phyloP scores from a whole-genome alignment of 2,797 vertebrate species.

The Coregonus suidteri region DNA sequence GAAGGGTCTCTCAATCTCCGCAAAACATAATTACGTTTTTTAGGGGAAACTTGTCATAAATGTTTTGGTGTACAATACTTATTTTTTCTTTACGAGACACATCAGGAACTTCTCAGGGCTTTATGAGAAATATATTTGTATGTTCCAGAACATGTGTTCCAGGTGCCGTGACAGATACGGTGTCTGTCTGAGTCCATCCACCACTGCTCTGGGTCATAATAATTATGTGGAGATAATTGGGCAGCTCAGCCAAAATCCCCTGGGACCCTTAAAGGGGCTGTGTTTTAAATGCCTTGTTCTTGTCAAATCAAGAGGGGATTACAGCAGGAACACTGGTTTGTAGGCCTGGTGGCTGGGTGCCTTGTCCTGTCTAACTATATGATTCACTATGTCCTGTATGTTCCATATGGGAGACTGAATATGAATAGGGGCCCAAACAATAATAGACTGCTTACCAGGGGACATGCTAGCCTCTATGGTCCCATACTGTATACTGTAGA shows the following conservation, averaged over 20 bases:
- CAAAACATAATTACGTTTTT: conserved; percentile 33
- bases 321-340: neutral
- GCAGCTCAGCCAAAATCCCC: conserved; percentile 5
- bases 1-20: conserved; percentile 43
- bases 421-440: no score
- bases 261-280: neutral
- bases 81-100: conserved; percentile 55
- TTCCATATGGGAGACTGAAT: no score
- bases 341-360: neutral
- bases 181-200: conserved; percentile 24
- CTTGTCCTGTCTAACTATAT: neutral
- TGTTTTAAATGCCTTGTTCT: neutral
- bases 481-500: neutral
- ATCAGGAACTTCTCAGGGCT: conserved; percentile 69
- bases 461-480: neutral
- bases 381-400: neutral
- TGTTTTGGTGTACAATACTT: conserved; percentile 48
- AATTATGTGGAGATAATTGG: conserved; percentile 39
- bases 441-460: neutral
- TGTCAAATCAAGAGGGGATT: neutral
- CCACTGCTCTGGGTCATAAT: conserved; percentile 53
- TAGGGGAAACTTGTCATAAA: conserved; percentile 57
- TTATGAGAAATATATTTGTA: conserved; percentile 73
- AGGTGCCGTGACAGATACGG: conserved; percentile 52
- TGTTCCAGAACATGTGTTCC: conserved; percentile 68